Base-by-base conservation (phyloP, 2,797 vertebrate genomes). In the Taeniopygia guttata region DNA sequence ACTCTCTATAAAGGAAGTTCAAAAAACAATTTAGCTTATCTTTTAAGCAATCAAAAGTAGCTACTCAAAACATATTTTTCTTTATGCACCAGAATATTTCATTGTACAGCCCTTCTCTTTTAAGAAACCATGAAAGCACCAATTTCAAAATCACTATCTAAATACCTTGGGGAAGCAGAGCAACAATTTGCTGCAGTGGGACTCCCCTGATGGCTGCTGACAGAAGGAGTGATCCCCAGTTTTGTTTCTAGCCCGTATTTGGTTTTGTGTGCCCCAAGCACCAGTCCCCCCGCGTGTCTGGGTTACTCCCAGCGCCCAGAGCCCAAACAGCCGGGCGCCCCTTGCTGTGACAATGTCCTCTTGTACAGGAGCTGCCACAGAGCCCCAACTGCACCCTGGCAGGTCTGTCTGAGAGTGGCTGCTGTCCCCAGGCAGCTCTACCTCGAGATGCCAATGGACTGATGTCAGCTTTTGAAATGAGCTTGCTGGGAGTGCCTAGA, bases 391-490 rank as follows among this genome's bases (percentile, higher is more conserved):
- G 85, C 0, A 58, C 79, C 13, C 93, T 52, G 60, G 36, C 95
- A 89, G 94, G 87, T 91, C 96, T 80, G 91, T n/a, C 94, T 38
- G 51, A 80, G 56, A 16, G 88, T 38, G 88, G 92, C 89, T 34
- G 94, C 96, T 93, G 92, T 95, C 97, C 96, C 96, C 97, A 94
- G 94, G 97, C 93, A 96, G 97, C 96, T 93, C 97, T 96, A 98
- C 98, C 98, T 98, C 97, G 5, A 97, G 97, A 98, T 99, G 98
- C 99, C 98, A 54, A 97, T 96, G 97, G 89, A 97, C 98, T 99
- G 99, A 99, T 98, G 99, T 99, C 97, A 99, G 99, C 98, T 96
- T 99, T 97, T 88, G 94, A 97, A 99, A 99, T 98, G 98, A 99
- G 98, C 96, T 98, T 95, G 97, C 97, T 96, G 97, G 97, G 97